Conservation (phyloP, 2,113 vertebrate genomes). For the Empidonax alnorum region DNA sequence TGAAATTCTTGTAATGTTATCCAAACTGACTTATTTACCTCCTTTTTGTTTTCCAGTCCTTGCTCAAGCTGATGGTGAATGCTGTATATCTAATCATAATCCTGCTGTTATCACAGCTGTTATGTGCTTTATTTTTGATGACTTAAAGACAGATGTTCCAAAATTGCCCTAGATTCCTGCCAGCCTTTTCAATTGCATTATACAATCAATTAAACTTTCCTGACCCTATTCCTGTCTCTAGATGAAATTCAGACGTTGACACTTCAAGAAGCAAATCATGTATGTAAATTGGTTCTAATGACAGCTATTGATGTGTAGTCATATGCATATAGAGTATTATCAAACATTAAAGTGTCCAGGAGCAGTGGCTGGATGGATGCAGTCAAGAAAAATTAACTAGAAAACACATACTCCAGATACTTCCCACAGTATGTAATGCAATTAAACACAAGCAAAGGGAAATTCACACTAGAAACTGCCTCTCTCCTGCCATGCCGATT, state of each 20-base stretch:
- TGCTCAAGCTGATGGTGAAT: slow-evolving; percentile 24
- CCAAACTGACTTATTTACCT: slow-evolving; percentile 37
- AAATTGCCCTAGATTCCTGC: slow-evolving; percentile 59
- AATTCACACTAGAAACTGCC: slow-evolving; percentile 19
- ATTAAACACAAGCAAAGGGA: slow-evolving; percentile 51
- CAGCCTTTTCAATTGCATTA: slow-evolving; percentile 60
- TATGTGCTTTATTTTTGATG: slow-evolving; percentile 58
- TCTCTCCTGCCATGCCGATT: slow-evolving; percentile 37
- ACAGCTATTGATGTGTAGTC: slow-evolving; percentile 48
- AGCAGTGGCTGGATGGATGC: slow-evolving; percentile 20
- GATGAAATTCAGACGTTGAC: slow-evolving; percentile 53
- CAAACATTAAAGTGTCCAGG: slow-evolving; percentile 40
- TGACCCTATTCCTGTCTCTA: slow-evolving; percentile 45
- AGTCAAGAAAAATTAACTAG: slow-evolving; percentile 37
- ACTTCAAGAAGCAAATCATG: slow-evolving; percentile 57
- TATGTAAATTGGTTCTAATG: slow-evolving; percentile 62
- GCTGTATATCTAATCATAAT: slow-evolving; percentile 54
- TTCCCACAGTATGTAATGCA: slow-evolving; percentile 38
- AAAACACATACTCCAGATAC: not conserved
- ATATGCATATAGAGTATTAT: slow-evolving; percentile 47
- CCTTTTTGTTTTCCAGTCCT: slow-evolving; percentile 17
- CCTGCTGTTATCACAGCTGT: slow-evolving; percentile 55
- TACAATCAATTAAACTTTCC: slow-evolving; percentile 68
- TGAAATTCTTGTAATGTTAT: not conserved
- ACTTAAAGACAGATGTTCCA: slow-evolving; percentile 67